These are phyloP conservation scores for Charanyca ferruginea DNA, from an alignment of 2,888 invertebrate species.

Conservation along the genomic window DNA sequence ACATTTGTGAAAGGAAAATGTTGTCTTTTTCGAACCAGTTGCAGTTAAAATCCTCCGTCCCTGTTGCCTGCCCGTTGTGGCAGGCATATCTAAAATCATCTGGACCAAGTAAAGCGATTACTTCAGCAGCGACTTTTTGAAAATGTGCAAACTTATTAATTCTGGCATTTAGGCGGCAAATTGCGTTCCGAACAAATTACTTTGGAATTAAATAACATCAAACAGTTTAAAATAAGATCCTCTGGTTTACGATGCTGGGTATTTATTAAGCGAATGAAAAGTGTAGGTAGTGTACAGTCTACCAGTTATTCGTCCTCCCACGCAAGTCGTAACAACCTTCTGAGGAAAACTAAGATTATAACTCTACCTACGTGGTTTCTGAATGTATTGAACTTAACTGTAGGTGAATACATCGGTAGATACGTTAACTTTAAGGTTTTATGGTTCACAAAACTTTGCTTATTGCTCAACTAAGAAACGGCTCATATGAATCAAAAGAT, in stretches of 20 bases:
- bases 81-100: conserved; percentile 88
- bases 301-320: conserved; percentile 34
- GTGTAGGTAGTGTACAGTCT: conserved; percentile 33
- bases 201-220: conserved; percentile 57
- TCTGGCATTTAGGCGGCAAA: conserved; percentile 76
- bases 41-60: conserved; percentile 88
- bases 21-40: conserved; percentile 90
- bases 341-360: conserved; percentile 48
- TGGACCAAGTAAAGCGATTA: conserved; percentile 89
- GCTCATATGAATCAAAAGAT: neutral
- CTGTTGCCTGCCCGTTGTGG: conserved; percentile 84
- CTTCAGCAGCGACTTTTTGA: conserved; percentile 83
- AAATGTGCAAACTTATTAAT: conserved; percentile 87
- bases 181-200: conserved; percentile 69
- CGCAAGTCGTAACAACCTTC: conserved; percentile 39
- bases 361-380: conserved; percentile 30
- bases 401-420: neutral
- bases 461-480: neutral
- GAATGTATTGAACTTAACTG: conserved; percentile 18
- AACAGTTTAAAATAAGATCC: conserved; percentile 45
- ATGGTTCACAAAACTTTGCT: neutral
- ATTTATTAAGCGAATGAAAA: conserved; percentile 39
- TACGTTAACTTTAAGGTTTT: conserved; percentile 5
- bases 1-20: conserved; percentile 79
- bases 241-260: conserved; percentile 27